Evolutionary conservation across 2,113 vertebrate species (phyloP), one percentile per base, ranked within the genome.

Genomic region (Onychostoma macrolepis): DNA sequence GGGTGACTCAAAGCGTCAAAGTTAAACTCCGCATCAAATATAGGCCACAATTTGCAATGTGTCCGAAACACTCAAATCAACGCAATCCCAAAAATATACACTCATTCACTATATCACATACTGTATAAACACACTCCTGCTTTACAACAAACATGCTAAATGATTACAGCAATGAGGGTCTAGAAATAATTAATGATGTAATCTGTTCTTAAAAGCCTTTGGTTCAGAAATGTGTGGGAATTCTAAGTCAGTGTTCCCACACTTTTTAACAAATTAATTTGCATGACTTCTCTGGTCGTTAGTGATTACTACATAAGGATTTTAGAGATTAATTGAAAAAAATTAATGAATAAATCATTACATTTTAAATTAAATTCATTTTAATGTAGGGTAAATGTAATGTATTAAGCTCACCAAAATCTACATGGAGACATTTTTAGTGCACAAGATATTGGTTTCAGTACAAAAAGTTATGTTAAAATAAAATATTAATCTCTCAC

Each of bases 111-210:
- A 43, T 33, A 58, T 58, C 17, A 19, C 77, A 38, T 58, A 50
- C 30, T n/a, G n/a, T n/a, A n/a, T n/a, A 36, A 33, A 24, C 43
- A 67, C 80, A 67, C n/a, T 50, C 28, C 45, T 53, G 65, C 30
- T 50, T 83, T 53, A 50, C 15, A 83, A 53, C 9, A 69, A 72
- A 72, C 63, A 84, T 24, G 45, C 45, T 26, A 53, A 43, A 24
- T 36, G 43, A 71, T 50, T 83, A 53, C 26, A 71, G 65, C 43
- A 8, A 13, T 15, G 19, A n/a, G 43, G 3, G 43, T 30, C 67
- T 21, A 48, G 61, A 33, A 43, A 43, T 65, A 61, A 61, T 81
- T 24, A 41, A 41, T 81, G 36, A 81, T 2, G 13, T 77, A 7
- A 77, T n/a, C 41, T 9, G 12, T 48, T 76, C 38, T 15, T 72